Evolutionary conservation across 2,888 invertebrate genomes (phyloP), one percentile per base, ranked within the genome.

Genomic region (Tryphoninae sp.): DNA sequence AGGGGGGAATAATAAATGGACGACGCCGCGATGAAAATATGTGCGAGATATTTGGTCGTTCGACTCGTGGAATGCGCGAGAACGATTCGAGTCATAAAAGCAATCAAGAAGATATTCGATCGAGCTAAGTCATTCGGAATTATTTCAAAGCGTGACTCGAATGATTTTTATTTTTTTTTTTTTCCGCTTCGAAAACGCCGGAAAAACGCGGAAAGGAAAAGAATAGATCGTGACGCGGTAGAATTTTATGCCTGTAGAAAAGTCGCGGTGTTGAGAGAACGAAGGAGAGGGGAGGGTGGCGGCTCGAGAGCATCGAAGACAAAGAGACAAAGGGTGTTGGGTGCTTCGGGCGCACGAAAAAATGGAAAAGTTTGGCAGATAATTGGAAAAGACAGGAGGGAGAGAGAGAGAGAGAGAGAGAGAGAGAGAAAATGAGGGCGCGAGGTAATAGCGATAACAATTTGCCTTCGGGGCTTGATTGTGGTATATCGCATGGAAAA

Each of bases 281-380:
- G 16, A 64, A 6, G 9, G 26, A 49, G 49, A 26, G 19, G 40
- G 51, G 1, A 11, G 40, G 23, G 19, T 19, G 19, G 23, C 6
- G 65, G 22, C n/a, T 16, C 0, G 75, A 33, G 23, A 26, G 45
- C 45, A 0, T 7, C 45, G 11, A 49, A 67, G 49, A 75, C 75
- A 75, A 75, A 45, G 59, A 51, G 58, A 4, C 22, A 45, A 45
- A 13, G 13, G 45, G 45, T 13, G 9, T 45, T 45, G 9, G 45
- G 45, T 13, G 59, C 53, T 26, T 23, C 49, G 8, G 6, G 58
- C 42, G 16, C 26, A 49, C 59, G 22, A 22, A 16, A 33, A 33
- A 67, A 67, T 58, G 65, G 42, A 33, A 59, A 67, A 75, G 45
- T 75, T 67, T 67, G 58, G 59, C 67, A 22, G 59, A 59, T 49